Evolutionary conservation across 2,113 vertebrate genomes (phyloP).

Genomic region (Opisthocomus hoazin): DNA sequence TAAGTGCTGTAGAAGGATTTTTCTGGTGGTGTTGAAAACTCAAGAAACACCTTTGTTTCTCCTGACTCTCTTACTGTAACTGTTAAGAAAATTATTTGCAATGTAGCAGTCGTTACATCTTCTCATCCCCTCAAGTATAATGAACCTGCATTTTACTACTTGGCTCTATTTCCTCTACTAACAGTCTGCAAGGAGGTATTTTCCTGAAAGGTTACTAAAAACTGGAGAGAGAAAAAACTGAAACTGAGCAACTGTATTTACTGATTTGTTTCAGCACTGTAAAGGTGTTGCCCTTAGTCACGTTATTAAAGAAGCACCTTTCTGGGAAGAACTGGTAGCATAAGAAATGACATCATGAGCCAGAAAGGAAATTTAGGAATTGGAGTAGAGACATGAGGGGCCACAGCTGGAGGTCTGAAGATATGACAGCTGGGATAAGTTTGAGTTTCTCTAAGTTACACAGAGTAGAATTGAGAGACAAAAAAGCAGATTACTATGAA

Average conservation of each 20-base stretch:
- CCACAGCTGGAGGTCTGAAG: background rate
- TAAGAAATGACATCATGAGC: background rate
- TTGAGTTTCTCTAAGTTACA: background rate
- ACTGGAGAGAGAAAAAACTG: background rate
- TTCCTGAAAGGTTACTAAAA: conserved; percentile 39
- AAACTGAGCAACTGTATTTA: background rate
- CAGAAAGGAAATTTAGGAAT: background rate
- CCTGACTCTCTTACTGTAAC: background rate
- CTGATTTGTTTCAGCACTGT: conserved; percentile 13
- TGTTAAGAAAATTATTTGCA: background rate
- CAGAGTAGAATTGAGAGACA: background rate
- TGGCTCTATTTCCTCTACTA: conserved; percentile 34
- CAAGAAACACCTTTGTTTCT: background rate
- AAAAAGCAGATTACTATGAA: background rate
- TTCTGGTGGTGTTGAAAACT: background rate
- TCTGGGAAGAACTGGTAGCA: background rate
- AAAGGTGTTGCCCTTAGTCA: background rate
- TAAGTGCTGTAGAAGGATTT: background rate
- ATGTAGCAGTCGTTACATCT: background rate
- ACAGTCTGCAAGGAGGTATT: background rate
- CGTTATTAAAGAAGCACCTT: background rate
- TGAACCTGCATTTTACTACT: conserved; percentile 29
- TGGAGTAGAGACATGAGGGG: background rate
- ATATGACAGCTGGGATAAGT: background rate
- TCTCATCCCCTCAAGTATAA: background rate